These are phyloP conservation scores for Aspidiotus rigidus DNA, from an alignment of 2,888 invertebrate genomes.

Conservation along the genomic window DNA sequence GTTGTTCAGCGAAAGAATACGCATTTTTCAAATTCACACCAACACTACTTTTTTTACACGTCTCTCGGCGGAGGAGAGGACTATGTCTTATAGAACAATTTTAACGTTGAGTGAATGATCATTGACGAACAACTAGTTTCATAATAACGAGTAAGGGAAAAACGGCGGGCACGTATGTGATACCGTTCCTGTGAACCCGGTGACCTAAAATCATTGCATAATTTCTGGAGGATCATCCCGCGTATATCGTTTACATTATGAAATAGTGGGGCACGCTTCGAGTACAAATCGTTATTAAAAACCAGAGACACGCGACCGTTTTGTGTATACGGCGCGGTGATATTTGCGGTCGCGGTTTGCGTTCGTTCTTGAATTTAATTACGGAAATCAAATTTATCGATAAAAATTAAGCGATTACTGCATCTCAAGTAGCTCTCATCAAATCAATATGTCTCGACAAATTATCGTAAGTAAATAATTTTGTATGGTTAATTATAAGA, in stretches of 20 bases:
- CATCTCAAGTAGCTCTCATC: neutral
- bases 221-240: constrained; percentile 26
- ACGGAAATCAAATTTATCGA: neutral
- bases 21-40: no score
- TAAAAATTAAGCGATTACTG: neutral
- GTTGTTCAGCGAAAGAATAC: neutral
- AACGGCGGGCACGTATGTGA: constrained; percentile 17
- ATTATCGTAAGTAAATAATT: neutral
- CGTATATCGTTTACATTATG: neutral
- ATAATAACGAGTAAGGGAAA: constrained; percentile 14
- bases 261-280: constrained; percentile 25
- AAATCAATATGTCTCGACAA: constrained; percentile 4
- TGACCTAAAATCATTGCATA: constrained; percentile 17
- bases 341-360: neutral
- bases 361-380: neutral
- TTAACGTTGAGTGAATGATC: no score
- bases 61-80: no score
- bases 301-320: constrained; percentile 1
- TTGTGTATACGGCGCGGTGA: neutral
- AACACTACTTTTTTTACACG: no score
- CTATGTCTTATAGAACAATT: no score
- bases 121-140: constrained; percentile 8
- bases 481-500: neutral
- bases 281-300: constrained; percentile 21
- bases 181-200: constrained; percentile 27